These are phyloP conservation scores for Aythya baeri DNA, from an alignment of 2,113 vertebrate genomes.

Conservation along the genomic window DNA sequence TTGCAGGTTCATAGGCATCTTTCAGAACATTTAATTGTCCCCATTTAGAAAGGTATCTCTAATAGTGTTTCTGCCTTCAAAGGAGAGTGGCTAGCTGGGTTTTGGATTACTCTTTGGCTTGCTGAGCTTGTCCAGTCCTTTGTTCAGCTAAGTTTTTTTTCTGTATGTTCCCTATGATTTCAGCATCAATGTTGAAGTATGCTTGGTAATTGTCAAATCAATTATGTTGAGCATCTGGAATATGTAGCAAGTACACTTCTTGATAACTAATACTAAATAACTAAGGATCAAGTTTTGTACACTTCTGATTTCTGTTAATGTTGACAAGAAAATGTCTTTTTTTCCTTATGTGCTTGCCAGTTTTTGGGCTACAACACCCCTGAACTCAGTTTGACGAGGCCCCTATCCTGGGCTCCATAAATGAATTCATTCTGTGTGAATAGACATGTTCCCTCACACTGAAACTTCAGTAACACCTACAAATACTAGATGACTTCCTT, in stretches of 20 bases:
- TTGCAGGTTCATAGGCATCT: neutral
- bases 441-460: neutral
- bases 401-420: neutral
- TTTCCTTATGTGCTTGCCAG: neutral
- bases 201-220: neutral
- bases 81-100: neutral
- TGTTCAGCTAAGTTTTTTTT: neutral
- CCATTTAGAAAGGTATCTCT: neutral
- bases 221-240: neutral
- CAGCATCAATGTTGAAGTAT: neutral
- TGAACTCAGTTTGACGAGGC: neutral
- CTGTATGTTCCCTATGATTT: neutral
- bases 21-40: neutral
- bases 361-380: neutral
- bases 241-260: neutral
- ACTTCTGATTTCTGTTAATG: neutral
- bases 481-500: neutral
- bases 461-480: neutral
- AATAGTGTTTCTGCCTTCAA: neutral
- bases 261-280: neutral
- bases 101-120: neutral
- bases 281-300: neutral
- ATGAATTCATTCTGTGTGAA: neutral
- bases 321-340: neutral
- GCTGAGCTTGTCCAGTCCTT: neutral